Conservation (phyloP, 2,888 invertebrate species). For the Sphaerophoria taeniata region DNA sequence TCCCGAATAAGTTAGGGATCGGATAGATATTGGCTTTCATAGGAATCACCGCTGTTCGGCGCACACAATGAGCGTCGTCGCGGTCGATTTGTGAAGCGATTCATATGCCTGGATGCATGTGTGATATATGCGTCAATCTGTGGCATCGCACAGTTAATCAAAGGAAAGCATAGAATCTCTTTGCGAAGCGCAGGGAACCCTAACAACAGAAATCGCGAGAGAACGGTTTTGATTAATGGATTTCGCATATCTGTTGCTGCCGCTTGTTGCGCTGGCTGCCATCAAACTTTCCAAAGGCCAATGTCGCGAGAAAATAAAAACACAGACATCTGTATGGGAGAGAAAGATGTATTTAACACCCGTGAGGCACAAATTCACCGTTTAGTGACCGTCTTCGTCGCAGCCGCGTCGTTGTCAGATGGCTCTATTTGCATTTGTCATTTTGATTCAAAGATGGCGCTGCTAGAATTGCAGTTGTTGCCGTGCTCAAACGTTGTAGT, state of each 20-base stretch:
- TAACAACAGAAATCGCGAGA: conserved; percentile 36
- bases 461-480: conserved; percentile 19
- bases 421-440: conserved; percentile 74
- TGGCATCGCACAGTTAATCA: conserved; percentile 56
- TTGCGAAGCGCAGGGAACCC: conserved; percentile 29
- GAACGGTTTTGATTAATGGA: conserved; percentile 60
- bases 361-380: conserved; percentile 71
- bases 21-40: conserved; percentile 36
- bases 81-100: conserved; percentile 6
- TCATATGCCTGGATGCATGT: background rate
- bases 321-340: conserved; percentile 6
- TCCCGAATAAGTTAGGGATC: conserved; percentile 48
- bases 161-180: conserved; percentile 38
- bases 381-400: conserved; percentile 65
- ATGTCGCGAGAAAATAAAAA: conserved; percentile 34
- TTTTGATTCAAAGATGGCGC: conserved; percentile 42
- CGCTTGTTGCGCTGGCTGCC: background rate
- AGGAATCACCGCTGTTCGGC: background rate
- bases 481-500: background rate
- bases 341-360: conserved; percentile 71
- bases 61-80: too few relatives aligned
- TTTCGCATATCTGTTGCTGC: background rate
- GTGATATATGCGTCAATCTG: conserved; percentile 73
- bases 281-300: conserved; percentile 6
- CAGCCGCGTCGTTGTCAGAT: conserved; percentile 39